phyloP scores from a whole-genome alignment of 2,113 vertebrate genomes.

The Nansenia antarctica region DNA sequence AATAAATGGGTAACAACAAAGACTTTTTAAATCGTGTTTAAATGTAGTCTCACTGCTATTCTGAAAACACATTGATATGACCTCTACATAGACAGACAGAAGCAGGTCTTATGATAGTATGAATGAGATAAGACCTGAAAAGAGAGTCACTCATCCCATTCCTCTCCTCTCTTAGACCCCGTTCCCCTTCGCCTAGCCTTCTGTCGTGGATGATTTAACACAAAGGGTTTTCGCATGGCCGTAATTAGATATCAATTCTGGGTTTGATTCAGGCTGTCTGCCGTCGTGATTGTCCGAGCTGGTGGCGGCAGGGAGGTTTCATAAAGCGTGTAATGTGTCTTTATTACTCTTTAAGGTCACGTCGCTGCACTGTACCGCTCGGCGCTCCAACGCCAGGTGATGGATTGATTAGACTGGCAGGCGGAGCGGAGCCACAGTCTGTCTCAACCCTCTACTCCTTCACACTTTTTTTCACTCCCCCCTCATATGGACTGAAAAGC shows the following conservation, averaged over 20 bases:
- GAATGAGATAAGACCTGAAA: neutral
- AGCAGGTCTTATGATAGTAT: neutral
- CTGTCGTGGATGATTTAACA: slow-evolving; percentile 1
- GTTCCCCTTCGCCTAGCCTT: too few relatives aligned
- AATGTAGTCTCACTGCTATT: too few relatives aligned
- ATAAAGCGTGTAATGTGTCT: slow-evolving; percentile 45
- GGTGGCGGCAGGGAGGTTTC: slow-evolving; percentile 26
- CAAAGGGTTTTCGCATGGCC: too few relatives aligned
- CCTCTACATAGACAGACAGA: too few relatives aligned
- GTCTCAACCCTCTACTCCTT: too few relatives aligned
- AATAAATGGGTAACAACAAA: too few relatives aligned
- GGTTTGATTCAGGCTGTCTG: slow-evolving; percentile 30
- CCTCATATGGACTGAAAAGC: too few relatives aligned
- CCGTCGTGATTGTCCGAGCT: slow-evolving; percentile 35
- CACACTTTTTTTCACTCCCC: too few relatives aligned
- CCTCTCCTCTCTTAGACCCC: neutral
- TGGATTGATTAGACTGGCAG: neutral
- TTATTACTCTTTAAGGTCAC: slow-evolving; percentile 54
- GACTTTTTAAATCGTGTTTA: too few relatives aligned
- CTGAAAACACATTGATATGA: too few relatives aligned
- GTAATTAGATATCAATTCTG: slow-evolving; percentile 59
- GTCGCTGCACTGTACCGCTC: too few relatives aligned
- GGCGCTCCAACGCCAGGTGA: slow-evolving; percentile 15
- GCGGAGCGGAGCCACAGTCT: neutral
- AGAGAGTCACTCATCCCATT: neutral